Base-by-base conservation (phyloP, 2,888 invertebrate species). In the Cryptus viduatorius region DNA sequence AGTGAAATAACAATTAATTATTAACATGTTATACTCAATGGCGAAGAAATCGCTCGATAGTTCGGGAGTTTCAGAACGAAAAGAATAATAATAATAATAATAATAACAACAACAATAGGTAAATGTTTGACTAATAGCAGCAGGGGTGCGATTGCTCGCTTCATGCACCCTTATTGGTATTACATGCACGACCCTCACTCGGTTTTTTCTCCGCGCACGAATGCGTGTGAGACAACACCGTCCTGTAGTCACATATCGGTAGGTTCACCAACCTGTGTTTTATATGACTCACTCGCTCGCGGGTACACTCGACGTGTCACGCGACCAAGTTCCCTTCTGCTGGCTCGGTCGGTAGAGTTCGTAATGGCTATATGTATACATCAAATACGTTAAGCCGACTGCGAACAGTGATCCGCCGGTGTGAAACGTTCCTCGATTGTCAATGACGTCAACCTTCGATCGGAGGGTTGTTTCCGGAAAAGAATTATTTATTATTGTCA, bases 211-310 rank as follows among this genome's bases (percentile, higher is more conserved):
- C 7, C 31, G 4, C 44, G 48, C 42, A 75, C 64, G 37, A 69
- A 65, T 65, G 56, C 75, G 69, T 59, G 46, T 50, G 64, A 61
- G 48, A 75, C 78, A 50, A 65, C 44, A 37, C 73, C 68, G 79
- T 59, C 48, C 53, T 44, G 77, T 78, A 73, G 84, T 81, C 78
- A 83, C 79, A 84, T 37, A 37, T 78, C 84, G 46, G 81, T 73
- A 73, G 77, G 81, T 80, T 84, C 84, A 81, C 81, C 81, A 81
- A 81, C 84, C 64, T 78, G 78, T 69, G 79, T 84, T 81, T 79
- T 81, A 81, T 81, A 73, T 84, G 84, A 84, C 81, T 84, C 84
- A 84, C 78, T 75, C 69, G 44, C 77, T 75, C 68, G 72, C 61
- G 76, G 78, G 56, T 42, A 50, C 69, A 53, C 59, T 50, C 56